A percentile compares a stretch with the other conserved stretches of the same genome.
These are phyloP conservation scores for Drosophila truncata DNA, from an alignment of 1,140 invertebrate species.

Conservation along the genomic window DNA sequence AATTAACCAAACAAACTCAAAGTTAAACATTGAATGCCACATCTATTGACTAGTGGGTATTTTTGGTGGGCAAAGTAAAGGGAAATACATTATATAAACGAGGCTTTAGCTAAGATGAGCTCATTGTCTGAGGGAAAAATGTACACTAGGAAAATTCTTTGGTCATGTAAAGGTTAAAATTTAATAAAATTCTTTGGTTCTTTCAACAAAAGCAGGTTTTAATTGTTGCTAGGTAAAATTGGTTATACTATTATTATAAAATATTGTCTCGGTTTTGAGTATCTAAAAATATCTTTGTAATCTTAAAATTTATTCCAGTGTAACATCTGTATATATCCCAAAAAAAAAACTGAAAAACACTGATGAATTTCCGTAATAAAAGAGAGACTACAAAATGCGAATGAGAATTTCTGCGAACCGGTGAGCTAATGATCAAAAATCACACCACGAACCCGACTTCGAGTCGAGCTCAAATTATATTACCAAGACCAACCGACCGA, in stretches of 20 bases:
- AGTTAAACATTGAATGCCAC: slow-evolving; percentile 25
- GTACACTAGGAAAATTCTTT: not conserved
- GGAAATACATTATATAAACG: slow-evolving; percentile 29
- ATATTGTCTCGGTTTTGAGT: not conserved
- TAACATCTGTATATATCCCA: slow-evolving; percentile 4
- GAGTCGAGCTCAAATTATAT: slow-evolving; percentile 44
- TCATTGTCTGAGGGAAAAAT: slow-evolving; percentile 35
- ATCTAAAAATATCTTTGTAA: not conserved
- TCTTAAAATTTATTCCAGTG: not conserved
- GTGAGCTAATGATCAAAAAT: slow-evolving; percentile 74
- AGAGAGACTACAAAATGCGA: slow-evolving; percentile 43
- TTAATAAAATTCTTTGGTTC: not conserved
- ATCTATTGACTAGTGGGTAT: slow-evolving; percentile 10
- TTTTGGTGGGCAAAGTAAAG: slow-evolving; percentile 4
- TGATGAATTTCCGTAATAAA: slow-evolving; percentile 64
- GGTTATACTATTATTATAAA: not conserved
- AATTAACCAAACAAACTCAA: slow-evolving; percentile 55
- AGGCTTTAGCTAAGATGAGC: slow-evolving; percentile 48
- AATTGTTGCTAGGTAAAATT: not conserved
- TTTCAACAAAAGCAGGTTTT: not conserved
- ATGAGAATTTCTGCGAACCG: slow-evolving; percentile 50
- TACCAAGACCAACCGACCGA: slow-evolving; percentile 18
- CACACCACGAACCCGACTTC: slow-evolving; percentile 42
- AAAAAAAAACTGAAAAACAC: not conserved
- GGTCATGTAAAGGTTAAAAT: not conserved